Evolutionary conservation across 2,113 vertebrate genomes (phyloP).

Genomic region (Marcusenius ussheri): DNA sequence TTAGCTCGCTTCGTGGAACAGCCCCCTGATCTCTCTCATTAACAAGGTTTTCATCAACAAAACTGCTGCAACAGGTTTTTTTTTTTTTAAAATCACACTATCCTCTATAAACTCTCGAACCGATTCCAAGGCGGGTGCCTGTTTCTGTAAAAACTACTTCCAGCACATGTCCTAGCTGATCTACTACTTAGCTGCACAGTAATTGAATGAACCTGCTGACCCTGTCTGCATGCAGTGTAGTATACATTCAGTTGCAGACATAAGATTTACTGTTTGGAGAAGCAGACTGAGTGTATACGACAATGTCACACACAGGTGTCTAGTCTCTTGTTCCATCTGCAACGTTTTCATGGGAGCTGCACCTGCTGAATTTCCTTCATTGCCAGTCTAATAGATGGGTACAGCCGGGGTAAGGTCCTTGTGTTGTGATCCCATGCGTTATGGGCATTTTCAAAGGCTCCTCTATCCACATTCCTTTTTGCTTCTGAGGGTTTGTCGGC

Average conservation of each 20-base stretch:
- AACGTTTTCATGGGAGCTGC: constrained; percentile 9
- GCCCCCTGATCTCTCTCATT: neutral
- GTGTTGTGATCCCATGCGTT: constrained; percentile 18
- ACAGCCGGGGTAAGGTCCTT: constrained; percentile 41
- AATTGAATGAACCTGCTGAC: neutral
- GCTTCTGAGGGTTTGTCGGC: constrained; percentile 21
- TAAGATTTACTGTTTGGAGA: neutral
- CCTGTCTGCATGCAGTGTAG: neutral
- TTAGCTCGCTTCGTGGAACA: too few relatives aligned
- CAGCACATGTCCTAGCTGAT: neutral
- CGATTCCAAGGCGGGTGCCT: neutral
- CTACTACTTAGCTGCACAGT: neutral
- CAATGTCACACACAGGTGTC: neutral
- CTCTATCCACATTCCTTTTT: constrained; percentile 27
- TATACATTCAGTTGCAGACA: neutral
- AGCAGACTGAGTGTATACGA: neutral
- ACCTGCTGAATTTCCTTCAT: constrained; percentile 61
- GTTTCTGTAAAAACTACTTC: neutral
- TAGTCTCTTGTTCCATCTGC: neutral
- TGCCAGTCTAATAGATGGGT: constrained; percentile 53
- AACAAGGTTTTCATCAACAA: neutral
- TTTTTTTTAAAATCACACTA: neutral
- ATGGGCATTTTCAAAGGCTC: neutral
- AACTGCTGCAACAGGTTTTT: neutral
- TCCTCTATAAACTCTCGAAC: neutral